Evolutionary conservation across 2,797 vertebrate genomes (phyloP), one percentile per base, ranked within the genome.

Genomic region (Botia almorhae): DNA sequence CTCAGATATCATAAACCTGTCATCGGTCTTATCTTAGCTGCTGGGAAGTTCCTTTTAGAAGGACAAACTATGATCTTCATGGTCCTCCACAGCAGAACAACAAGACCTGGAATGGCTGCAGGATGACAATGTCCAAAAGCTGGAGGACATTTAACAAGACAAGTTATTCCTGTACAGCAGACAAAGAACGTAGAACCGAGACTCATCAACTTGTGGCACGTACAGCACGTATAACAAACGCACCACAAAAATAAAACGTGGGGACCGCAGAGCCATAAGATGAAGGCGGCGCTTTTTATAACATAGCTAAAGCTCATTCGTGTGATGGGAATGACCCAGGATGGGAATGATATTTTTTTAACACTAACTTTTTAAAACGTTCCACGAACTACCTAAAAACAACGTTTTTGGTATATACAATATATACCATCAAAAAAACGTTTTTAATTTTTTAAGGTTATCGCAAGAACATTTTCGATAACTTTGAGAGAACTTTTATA

Each of bases 211-310:
- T 23, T n/a, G 26, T 21, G 16, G 39, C 67, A 71, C 13, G 7
- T 61, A 71, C 14, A 33, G 60, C 29, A 63, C 29, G 12, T 71
- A 33, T 50, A 64, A 33, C 33, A 72, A 72, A 72, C 69, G 43
- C 39, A 43, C 0, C 4, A 65, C 63, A 55, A 58, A 78, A 33
- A 78, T n/a, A 64, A 76, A 75, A 39, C 51, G 2, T 67, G n/a
- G 1, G 50, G 69, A 70, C 67, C 73, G 53, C 75, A 70, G 56
- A 67, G 48, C 21, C 11, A 74, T 69, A 53, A 29, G 60, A 79
- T 55, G 64, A 72, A 82, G 36, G 69, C 58, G 58, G 26, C 64
- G 21, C 70, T 71, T 72, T 81, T 77, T 77, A 83, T 56, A 81
- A 77, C 26, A 56, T 13, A 17, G 29, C 48, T 58, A 84, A 50